Evolutionary conservation across 2,797 vertebrate genomes (phyloP), one percentile per base, ranked within the genome.

Genomic region (Eidolon dupreanum): DNA sequence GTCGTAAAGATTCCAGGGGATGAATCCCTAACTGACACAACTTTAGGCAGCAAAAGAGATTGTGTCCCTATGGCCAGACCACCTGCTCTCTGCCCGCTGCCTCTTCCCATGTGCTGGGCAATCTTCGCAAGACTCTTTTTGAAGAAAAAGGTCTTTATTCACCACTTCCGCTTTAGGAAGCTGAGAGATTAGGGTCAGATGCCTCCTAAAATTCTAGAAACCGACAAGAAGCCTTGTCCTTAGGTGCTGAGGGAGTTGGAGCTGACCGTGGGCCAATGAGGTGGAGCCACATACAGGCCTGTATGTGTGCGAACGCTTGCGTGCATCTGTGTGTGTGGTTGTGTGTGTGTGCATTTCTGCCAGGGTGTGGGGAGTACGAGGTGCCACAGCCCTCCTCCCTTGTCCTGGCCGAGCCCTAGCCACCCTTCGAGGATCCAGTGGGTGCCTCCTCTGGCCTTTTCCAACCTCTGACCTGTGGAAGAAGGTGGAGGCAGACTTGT

Each of bases 281-380:
- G 78, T 12, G 77, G 63, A 74, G 2, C 46, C 19, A 0, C 16
- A 26, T 65, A 28, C 51, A 10, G 13, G n/a, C 22, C 53, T 26
- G 4, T 38, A 4, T 9, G 13, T n/a, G 38, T 49, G 41, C 1
- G 6, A 15, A 6, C 0, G 2, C 26, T 51, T 51, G 38, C 8
- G 4, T 0, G 5, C 8, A 11, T 51, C 7, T 24, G 20, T 49
- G 46, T 43, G 83, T 15, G 2, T 55, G 59, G 15, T 12, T n/a
- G 28, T 36, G 6, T 11, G 31, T 7, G 36, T 31, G 24, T 57
- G 75, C n/a, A 15, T 26, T 38, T 63, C 95, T 66, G 16, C 55
- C 8, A 11, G 79, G n/a, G 24, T 8, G 0, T 12, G 38, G 74
- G 24, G n/a, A 17, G 53, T 24, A 1, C 15, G 28, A 61, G 16